A percentile compares a stretch with the other conserved stretches of the same genome.
phyloP scores from a whole-genome alignment of 2,797 vertebrate species.

The Phataginus tricuspis region DNA sequence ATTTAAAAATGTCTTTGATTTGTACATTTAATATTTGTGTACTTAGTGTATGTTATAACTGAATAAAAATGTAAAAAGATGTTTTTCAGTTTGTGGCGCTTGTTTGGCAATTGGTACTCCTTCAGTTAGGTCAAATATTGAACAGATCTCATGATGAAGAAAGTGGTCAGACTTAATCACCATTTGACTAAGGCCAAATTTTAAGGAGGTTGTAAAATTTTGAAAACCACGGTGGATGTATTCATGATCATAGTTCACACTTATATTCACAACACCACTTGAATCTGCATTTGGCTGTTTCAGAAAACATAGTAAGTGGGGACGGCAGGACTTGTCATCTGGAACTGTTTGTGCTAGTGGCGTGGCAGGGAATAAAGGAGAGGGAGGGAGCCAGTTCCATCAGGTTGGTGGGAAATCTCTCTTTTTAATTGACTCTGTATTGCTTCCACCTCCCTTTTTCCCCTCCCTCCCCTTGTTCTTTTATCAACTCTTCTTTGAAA shows the following conservation, averaged over 20 bases:
- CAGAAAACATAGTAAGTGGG: slow-evolving; percentile 7
- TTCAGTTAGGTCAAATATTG: background rate
- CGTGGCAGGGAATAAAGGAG: background rate
- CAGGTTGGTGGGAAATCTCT: slow-evolving; percentile 5
- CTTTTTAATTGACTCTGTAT: slow-evolving; percentile 28
- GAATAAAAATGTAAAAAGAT: background rate
- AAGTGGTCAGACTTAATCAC: slow-evolving; percentile 22
- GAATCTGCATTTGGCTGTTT: slow-evolving; percentile 40
- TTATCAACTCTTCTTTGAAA: slow-evolving; percentile 60
- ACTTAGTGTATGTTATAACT: background rate
- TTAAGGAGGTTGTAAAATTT: slow-evolving; percentile 40
- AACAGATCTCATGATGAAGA: slow-evolving; percentile 7
- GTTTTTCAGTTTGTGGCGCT: background rate
- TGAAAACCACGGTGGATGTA: background rate
- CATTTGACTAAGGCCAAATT: background rate
- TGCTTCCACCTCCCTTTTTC: background rate
- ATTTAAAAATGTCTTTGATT: slow-evolving; percentile 14
- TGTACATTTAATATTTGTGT: background rate
- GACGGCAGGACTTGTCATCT: background rate
- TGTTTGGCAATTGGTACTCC: slow-evolving; percentile 11
- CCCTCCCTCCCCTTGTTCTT: slow-evolving; percentile 58
- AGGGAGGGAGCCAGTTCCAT: background rate
- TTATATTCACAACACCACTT: slow-evolving; percentile 13
- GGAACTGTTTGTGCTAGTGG: background rate
- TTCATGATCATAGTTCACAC: slow-evolving; percentile 32